Conservation (phyloP, 2,888 invertebrate genomes). For the Habrosyne pyritoides region DNA sequence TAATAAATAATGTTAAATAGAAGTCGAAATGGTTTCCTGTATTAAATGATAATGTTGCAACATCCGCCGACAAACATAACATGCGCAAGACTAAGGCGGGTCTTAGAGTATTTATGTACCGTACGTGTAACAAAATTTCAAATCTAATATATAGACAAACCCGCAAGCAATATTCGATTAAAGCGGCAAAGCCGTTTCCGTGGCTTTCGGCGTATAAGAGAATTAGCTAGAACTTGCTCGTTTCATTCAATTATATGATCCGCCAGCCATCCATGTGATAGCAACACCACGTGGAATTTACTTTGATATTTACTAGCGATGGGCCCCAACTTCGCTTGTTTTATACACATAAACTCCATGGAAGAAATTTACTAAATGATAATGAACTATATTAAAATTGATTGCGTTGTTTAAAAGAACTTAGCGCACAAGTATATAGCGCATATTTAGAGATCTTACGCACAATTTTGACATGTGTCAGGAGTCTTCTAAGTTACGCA, state of each 20-base stretch:
- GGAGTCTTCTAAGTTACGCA: too few relatives aligned
- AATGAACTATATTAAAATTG: too few relatives aligned
- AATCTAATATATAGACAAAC: background rate
- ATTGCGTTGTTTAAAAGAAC: too few relatives aligned
- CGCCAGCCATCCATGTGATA: too few relatives aligned
- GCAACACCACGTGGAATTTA: too few relatives aligned
- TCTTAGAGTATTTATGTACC: background rate
- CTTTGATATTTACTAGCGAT: too few relatives aligned
- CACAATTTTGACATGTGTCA: too few relatives aligned
- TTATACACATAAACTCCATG: too few relatives aligned
- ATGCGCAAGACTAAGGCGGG: constrained; percentile 1
- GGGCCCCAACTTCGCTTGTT: too few relatives aligned
- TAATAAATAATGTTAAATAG: constrained; percentile 23
- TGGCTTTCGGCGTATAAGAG: background rate
- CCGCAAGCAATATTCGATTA: background rate
- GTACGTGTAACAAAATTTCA: background rate
- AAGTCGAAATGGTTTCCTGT: constrained; percentile 48
- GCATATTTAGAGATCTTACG: too few relatives aligned
- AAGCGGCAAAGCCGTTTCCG: background rate
- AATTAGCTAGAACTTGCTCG: background rate
- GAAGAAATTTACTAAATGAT: too few relatives aligned
- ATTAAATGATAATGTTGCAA: constrained; percentile 46
- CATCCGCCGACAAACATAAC: constrained; percentile 41
- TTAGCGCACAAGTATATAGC: too few relatives aligned
- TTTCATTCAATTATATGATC: background rate